Conservation (phyloP, 2,888 invertebrate genomes). For the Apodemia mormo region DNA sequence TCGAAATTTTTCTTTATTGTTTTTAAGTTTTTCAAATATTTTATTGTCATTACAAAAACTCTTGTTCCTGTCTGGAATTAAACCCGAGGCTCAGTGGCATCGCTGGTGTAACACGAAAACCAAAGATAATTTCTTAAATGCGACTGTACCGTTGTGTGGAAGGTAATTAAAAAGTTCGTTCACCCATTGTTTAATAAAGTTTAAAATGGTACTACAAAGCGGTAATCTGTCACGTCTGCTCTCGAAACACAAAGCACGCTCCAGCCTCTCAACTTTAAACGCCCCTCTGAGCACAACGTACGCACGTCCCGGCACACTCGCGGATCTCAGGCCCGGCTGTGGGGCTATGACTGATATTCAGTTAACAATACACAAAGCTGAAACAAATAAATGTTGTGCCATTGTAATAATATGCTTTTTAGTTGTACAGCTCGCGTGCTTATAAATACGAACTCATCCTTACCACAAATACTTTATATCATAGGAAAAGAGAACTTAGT, state of each 20-base stretch:
- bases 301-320: background rate
- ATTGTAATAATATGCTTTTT: too few species aligned
- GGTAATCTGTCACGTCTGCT: conserved; percentile 12
- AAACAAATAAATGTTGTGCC: background rate
- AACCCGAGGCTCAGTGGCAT: too few species aligned
- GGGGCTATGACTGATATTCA: too few species aligned
- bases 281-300: background rate
- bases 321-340: background rate
- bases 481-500: too few species aligned
- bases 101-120: background rate
- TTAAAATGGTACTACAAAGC: conserved; percentile 7
- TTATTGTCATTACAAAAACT: too few species aligned
- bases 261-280: background rate
- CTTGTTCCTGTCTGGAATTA: too few species aligned
- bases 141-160: background rate
- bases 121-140: background rate
- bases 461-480: too few species aligned
- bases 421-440: too few species aligned
- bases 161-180: conserved; percentile 5
- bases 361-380: background rate
- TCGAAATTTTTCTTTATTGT: too few species aligned
- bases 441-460: too few species aligned
- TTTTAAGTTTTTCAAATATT: too few species aligned
- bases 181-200: conserved; percentile 5
- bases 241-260: conserved; percentile 13